Evolutionary conservation across 2,888 invertebrate species (phyloP), one percentile per base, ranked within the genome.

Genomic region (Polydrusus cervinus): DNA sequence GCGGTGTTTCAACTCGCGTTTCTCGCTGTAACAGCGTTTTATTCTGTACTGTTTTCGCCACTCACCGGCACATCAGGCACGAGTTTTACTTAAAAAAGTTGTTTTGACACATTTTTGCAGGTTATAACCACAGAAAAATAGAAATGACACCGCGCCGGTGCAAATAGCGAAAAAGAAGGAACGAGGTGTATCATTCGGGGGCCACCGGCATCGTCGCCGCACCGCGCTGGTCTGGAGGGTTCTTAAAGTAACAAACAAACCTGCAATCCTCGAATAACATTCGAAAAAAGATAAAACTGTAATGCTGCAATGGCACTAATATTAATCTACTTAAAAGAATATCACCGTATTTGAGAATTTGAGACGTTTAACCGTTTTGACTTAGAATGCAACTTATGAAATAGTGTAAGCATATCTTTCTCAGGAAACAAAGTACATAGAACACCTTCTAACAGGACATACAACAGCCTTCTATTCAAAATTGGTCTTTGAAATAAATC

Each of bases 401-500:
- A 93, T 79, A 94, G 88, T 55, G 91, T 90, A 51, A 90, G 88
- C 79, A 95, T 91, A 80, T 93, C 92, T 85, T 94, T 94, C 80
- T 94, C 93, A 0, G 95, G 95, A 84, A 96, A 96, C 51, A 96
- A 87, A 75, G 93, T 93, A 78, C 92, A 91, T 70, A 96, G 85
- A 66, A 94, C 90, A 83, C 96, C 94, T 89, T 97, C 97, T 25
- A 97, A 88, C 34, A 97, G 87, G 14, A 97, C 96, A 83, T 95
- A 94, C 64, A 94, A 88, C 67, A 97, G 89, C 82, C 97, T 90
- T 83, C 93, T 91, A 87, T 98, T 98, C 71, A 97, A 91, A 81
- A 93, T 91, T 79, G 94, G 93, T 80, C 94, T 92, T 89, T 97
- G 97, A 82, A 97, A 94, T 82, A 97, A 90, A 83, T 96, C 95